Conservation (phyloP, 2,113 vertebrate species). For the Notothenia rossii region DNA sequence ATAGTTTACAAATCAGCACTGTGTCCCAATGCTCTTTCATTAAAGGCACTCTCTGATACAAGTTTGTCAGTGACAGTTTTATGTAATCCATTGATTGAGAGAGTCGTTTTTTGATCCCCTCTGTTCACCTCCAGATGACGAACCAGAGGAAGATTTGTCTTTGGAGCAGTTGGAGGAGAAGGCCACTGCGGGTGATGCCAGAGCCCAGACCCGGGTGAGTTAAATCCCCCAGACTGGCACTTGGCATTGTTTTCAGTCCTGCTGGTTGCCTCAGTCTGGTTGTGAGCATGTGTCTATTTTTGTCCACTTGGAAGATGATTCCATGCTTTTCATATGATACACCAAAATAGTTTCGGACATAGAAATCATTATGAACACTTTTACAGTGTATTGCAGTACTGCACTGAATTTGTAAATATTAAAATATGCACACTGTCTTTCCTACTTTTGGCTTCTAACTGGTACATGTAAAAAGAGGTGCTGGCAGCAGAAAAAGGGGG, state of each 20-base stretch:
- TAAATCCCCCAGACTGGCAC: constrained; percentile 25
- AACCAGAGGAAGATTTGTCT: constrained; percentile 81
- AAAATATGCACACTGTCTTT: neutral
- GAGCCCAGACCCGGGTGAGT: constrained; percentile 91
- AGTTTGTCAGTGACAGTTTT: neutral
- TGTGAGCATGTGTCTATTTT: constrained; percentile 65
- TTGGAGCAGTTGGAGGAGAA: constrained; percentile 89
- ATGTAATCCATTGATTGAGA: neutral
- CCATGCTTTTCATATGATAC: constrained; percentile 42
- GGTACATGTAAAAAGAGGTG: neutral
- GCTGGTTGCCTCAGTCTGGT: constrained; percentile 50
- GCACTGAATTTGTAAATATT: neutral
- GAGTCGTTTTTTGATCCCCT: constrained; percentile 11
- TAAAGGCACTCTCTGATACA: neutral
- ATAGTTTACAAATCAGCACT: neutral
- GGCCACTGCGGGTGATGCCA: constrained; percentile 90
- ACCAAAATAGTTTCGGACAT: constrained; percentile 8
- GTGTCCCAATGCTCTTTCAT: neutral
- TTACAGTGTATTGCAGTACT: constrained; percentile 8
- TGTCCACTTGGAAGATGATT: constrained; percentile 66
- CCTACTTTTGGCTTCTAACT: neutral
- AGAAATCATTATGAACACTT: constrained; percentile 20
- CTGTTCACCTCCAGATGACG: constrained; percentile 73
- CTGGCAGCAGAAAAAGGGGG: neutral
- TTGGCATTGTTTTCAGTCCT: constrained; percentile 58